Evolutionary conservation across 2,888 invertebrate species (phyloP).

Genomic region (Sminthurides aquaticus): DNA sequence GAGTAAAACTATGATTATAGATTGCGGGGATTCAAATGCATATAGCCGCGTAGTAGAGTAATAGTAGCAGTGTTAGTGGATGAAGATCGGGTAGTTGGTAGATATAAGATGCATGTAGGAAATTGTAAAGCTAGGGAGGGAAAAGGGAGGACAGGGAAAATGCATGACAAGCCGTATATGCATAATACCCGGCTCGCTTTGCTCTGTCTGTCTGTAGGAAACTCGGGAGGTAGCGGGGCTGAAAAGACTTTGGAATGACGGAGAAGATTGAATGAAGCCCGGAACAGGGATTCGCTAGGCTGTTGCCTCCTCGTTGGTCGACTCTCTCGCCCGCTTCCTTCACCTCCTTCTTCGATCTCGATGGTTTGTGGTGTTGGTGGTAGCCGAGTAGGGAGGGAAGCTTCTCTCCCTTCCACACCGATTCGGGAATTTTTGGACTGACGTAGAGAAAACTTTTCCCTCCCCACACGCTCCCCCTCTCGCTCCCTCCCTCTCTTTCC

Average conservation of each 20-base stretch:
- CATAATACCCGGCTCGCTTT: too few species aligned
- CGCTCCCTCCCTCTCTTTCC: conserved; percentile 6
- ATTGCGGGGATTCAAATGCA: too few species aligned
- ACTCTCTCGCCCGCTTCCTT: conserved; percentile 8
- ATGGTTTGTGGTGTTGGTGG: background rate
- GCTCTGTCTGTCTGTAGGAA: background rate
- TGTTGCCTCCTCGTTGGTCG: background rate
- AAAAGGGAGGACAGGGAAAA: too few species aligned
- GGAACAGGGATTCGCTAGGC: conserved; percentile 5
- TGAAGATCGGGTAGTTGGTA: too few species aligned
- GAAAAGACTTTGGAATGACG: background rate
- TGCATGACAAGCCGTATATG: too few species aligned
- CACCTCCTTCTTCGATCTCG: conserved; percentile 35
- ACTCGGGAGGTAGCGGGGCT: background rate
- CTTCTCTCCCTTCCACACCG: conserved; percentile 22
- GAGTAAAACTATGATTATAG: too few species aligned
- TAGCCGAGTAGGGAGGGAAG: conserved; percentile 5
- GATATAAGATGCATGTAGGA: too few species aligned
- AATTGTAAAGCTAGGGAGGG: too few species aligned
- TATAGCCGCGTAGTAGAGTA: too few species aligned
- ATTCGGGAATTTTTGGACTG: conserved; percentile 26
- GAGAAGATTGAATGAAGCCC: conserved; percentile 20
- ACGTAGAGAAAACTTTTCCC: conserved; percentile 15
- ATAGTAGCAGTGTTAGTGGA: too few species aligned
- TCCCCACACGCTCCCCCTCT: background rate